These are phyloP conservation scores for Sebastes schlegelii DNA, from an alignment of 2,113 vertebrate species.

Conservation along the genomic window DNA sequence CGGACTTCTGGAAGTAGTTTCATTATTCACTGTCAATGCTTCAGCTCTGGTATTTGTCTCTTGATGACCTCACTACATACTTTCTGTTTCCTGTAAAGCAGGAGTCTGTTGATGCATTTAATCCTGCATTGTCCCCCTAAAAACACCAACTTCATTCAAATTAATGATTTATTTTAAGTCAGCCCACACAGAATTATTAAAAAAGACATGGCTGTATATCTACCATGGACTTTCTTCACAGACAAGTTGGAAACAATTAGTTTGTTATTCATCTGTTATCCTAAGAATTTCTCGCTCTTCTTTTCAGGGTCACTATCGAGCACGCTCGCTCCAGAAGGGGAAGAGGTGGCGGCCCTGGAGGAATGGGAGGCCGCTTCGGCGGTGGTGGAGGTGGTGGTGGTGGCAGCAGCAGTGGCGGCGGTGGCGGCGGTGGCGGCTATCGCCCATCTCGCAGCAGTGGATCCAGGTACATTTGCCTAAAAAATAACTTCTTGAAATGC, in stretches of 20 bases:
- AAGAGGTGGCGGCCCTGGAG: slow-evolving; percentile 76
- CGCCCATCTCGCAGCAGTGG: slow-evolving; percentile 88
- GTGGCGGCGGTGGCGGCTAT: slow-evolving; percentile 65
- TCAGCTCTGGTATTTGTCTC: too few species aligned
- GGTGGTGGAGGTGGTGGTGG: neutral
- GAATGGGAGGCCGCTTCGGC: slow-evolving; percentile 86
- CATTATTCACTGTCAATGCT: too few species aligned
- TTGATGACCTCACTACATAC: too few species aligned
- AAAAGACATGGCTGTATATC: neutral
- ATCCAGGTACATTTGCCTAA: slow-evolving; percentile 82
- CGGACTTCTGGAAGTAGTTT: too few species aligned
- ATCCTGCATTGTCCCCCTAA: neutral
- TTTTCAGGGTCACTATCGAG: slow-evolving; percentile 89
- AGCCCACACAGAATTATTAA: too few species aligned
- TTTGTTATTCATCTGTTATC: neutral
- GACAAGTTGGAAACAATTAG: neutral
- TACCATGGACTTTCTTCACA: too few species aligned
- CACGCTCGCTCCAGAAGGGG: slow-evolving; percentile 89
- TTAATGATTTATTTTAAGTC: neutral
- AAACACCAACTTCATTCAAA: neutral
- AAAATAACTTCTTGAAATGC: neutral
- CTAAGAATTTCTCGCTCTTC: neutral
- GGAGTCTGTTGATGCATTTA: neutral
- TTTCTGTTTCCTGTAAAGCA: too few species aligned
- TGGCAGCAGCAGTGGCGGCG: neutral